These are phyloP conservation scores for Scrobipalpa atriplicella DNA, from an alignment of 2,888 invertebrate species.

Conservation along the genomic window DNA sequence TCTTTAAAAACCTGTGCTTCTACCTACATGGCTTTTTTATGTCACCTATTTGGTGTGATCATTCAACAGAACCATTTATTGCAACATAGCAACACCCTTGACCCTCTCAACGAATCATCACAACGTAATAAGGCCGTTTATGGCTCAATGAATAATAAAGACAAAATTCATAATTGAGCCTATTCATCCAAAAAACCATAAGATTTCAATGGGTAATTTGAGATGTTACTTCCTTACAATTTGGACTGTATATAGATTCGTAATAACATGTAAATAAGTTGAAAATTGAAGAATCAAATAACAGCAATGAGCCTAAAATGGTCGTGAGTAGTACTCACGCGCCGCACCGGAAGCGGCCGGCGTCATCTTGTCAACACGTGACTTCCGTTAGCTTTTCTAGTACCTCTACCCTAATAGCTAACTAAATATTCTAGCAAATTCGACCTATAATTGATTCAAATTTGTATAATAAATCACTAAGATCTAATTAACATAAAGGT, in stretches of 20 bases:
- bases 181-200: background rate
- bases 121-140: slow-evolving; percentile 4
- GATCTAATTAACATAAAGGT: background rate
- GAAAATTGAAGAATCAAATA: background rate
- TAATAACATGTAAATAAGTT: background rate
- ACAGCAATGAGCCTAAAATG: background rate
- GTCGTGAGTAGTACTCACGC: slow-evolving; percentile 37
- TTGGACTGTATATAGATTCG: background rate
- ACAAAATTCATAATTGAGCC: background rate
- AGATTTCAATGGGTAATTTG: background rate
- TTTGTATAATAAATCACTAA: background rate
- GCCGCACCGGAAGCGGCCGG: slow-evolving; percentile 46
- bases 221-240: background rate
- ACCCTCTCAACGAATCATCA: background rate
- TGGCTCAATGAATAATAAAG: background rate
- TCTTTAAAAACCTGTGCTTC: too few relatives aligned
- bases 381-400: slow-evolving; percentile 51
- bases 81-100: slow-evolving; percentile 17
- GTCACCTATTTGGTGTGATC: background rate
- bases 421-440: slow-evolving; percentile 5
- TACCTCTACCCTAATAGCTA: slow-evolving; percentile 20
- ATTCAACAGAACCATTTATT: slow-evolving; percentile 13
- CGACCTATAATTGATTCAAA: slow-evolving; percentile 7
- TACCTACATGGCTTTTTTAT: too few relatives aligned
- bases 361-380: slow-evolving; percentile 55